Conservation (phyloP, 2,797 vertebrate species). For the Lagodon rhomboides region DNA sequence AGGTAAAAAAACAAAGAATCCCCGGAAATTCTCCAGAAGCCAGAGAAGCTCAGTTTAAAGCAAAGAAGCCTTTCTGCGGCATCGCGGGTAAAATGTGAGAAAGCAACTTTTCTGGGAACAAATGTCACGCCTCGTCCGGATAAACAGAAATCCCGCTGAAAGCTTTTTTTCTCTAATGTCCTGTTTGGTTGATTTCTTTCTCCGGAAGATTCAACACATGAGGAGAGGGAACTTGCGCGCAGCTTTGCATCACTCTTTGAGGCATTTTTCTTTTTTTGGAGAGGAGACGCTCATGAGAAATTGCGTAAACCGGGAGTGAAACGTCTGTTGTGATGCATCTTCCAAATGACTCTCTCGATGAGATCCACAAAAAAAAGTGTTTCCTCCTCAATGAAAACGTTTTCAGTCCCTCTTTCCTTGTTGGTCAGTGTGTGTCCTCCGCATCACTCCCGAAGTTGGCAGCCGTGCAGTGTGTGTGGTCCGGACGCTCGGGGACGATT, state of each 20-base stretch:
- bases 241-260: conserved; percentile 39
- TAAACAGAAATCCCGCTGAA: conserved; percentile 1
- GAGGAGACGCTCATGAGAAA: no score
- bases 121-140: conserved; percentile 23
- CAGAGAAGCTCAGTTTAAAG: conserved; percentile 39
- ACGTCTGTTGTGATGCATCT: neutral
- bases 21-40: conserved; percentile 37
- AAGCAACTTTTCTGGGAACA: conserved; percentile 13
- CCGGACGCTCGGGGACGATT: conserved; percentile 26
- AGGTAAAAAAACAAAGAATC: conserved; percentile 53
- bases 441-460: conserved; percentile 68
- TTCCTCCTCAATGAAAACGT: conserved; percentile 1
- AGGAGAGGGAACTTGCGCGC: conserved; percentile 52
- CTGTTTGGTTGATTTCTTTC: conserved; percentile 26
- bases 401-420: conserved; percentile 25
- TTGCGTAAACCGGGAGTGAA: no score
- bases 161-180: conserved; percentile 9
- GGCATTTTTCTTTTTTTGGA: conserved; percentile 46
- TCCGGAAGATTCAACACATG: conserved; percentile 17
- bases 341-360: neutral
- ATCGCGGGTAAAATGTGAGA: conserved; percentile 30
- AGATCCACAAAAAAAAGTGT: neutral
- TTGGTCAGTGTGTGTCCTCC: conserved; percentile 36
- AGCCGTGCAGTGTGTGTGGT: conserved; percentile 43
- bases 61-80: conserved; percentile 22